A percentile compares a stretch with the other conserved stretches of the same genome.
Evolutionary conservation across 2,113 vertebrate species (phyloP).

Genomic region (Polyodon spathula): DNA sequence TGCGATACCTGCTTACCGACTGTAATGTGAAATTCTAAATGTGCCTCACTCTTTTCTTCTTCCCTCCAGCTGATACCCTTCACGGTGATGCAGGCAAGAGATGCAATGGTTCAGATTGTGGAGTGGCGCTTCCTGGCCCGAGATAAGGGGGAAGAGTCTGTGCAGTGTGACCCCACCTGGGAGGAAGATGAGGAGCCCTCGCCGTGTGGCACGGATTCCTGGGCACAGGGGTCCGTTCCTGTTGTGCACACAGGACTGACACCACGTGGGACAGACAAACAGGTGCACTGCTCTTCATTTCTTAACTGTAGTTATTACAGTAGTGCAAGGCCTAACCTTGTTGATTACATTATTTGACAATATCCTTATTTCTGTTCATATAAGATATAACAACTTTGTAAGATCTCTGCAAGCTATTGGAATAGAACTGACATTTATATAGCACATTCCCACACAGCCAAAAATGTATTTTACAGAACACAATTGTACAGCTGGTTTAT

Average conservation of each 20-base stretch:
- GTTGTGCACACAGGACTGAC: conserved; percentile 1
- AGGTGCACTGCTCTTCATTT: conserved; percentile 34
- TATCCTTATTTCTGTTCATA: not conserved
- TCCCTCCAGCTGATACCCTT: conserved; percentile 54
- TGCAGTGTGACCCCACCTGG: conserved; percentile 21
- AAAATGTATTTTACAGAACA: too few relatives aligned
- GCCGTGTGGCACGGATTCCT: conserved; percentile 40
- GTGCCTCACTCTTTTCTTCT: not conserved
- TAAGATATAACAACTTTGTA: not conserved
- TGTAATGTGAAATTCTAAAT: conserved; percentile 2
- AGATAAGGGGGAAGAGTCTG: conserved; percentile 52
- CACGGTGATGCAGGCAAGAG: conserved; percentile 46
- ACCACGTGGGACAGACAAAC: not conserved
- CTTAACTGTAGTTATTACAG: conserved; percentile 1
- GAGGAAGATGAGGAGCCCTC: conserved; percentile 59
- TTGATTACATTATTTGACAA: not conserved
- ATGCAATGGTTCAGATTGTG: conserved; percentile 43
- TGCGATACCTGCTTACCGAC: too few relatives aligned
- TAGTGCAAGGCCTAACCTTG: not conserved
- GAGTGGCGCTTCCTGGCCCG: conserved; percentile 52
- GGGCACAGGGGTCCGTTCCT: conserved; percentile 54
- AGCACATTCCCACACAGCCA: too few relatives aligned
- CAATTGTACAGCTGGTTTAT: too few relatives aligned
- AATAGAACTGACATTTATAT: too few relatives aligned
- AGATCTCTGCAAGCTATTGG: too few relatives aligned